Evolutionary conservation across 1,140 invertebrate species (phyloP).

Genomic region (Rhizoglyphus robini): DNA sequence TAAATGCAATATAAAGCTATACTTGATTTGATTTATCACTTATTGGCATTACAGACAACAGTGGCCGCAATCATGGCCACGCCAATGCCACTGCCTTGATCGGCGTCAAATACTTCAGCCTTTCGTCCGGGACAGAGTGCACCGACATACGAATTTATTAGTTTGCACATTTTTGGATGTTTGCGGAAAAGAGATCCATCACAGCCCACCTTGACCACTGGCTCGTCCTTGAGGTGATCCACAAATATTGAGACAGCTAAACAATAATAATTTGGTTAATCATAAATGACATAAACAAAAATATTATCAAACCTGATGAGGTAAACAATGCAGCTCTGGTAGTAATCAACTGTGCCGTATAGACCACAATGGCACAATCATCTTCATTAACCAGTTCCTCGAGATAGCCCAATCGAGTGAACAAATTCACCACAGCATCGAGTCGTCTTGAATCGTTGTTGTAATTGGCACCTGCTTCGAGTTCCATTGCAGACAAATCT

Average conservation of each 20-base stretch:
- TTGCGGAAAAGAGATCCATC: constrained; percentile 74
- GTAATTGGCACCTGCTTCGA: background rate
- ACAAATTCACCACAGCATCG: background rate
- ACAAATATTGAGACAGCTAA: background rate
- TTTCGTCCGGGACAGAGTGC: constrained; percentile 35
- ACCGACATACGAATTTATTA: constrained; percentile 57
- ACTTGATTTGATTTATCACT: no score
- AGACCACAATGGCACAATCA: background rate
- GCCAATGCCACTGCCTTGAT: constrained; percentile 67
- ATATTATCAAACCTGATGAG: background rate
- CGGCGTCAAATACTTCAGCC: constrained; percentile 50
- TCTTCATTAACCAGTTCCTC: background rate
- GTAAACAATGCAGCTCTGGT: background rate
- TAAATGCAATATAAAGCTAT: no score
- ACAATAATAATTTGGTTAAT: constrained; percentile 4
- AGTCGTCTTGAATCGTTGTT: background rate
- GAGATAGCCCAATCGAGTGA: background rate
- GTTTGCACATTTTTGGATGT: constrained; percentile 58
- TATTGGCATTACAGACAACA: no score
- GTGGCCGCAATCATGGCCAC: constrained; percentile 58
- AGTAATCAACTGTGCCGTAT: background rate
- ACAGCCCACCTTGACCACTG: constrained; percentile 55
- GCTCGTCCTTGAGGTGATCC: constrained; percentile 47
- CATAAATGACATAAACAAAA: no score
- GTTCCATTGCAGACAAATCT: constrained; percentile 26